Evolutionary conservation across 2,113 vertebrate species (phyloP), one percentile per base, ranked within the genome.

Genomic region (Cepphus grylle): DNA sequence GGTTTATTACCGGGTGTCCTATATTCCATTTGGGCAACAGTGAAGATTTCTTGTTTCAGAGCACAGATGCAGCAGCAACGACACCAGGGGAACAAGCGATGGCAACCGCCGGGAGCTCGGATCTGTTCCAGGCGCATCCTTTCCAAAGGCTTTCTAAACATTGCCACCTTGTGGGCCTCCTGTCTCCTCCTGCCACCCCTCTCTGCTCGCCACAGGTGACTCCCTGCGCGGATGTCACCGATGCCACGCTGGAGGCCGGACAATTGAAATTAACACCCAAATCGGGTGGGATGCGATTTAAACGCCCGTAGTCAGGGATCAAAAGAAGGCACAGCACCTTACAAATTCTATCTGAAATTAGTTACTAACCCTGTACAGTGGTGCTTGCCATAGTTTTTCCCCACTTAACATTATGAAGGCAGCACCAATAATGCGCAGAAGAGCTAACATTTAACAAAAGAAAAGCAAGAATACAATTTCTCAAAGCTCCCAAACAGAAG

Each of bases 111-210:
- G 85, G 56, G 20, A 50, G 27, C 61, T 12, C 13, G 2, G 66
- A 15, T 7, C 67, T 25, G 34, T 30, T 69, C 43, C 65, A 26
- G 70, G 80, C 42, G 7, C 86, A 81, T 90, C 81, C 61, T 78
- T 83, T 85, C 66, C 9, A 6, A 92, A 98, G 93, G 76, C 97
- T 97, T 98, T 98, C 97, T 76, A 96, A 97, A 98, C 93, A 97
- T 97, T 98, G 98, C 98, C 98, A 98, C 96, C 98, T 98, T 96
- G 97, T 98, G 98, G 98, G 91, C 87, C 86, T 97, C 81, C 74
- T 66, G 32, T 25, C 86, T 93, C 82, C 94, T 85, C 96, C 40
- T 96, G 40, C 62, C 93, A 80, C 85, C 70, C 73, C 79, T 93
- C 86, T 12, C 70, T n/a, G 5, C 56, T 65, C 63, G 12, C 30